Evolutionary conservation across 2,888 invertebrate genomes (phyloP).

Genomic region (Leptinotarsa rubiginosa): DNA sequence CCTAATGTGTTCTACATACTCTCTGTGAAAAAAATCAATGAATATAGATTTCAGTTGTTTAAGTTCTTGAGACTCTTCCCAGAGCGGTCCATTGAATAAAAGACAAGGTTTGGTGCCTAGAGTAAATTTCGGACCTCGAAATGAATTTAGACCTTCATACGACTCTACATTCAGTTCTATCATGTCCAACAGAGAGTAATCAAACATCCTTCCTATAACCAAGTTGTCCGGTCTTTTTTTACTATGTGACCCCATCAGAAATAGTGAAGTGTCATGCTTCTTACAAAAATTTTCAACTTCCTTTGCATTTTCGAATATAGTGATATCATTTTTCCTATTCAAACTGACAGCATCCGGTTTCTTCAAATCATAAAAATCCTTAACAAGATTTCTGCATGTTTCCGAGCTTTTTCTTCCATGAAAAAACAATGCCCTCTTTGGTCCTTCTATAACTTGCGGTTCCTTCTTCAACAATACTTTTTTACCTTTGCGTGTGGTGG

Average conservation of each 20-base stretch:
- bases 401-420: constrained; percentile 86
- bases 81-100: constrained; percentile 90
- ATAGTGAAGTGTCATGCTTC: constrained; percentile 90
- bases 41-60: constrained; percentile 89
- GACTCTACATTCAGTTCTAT: constrained; percentile 91
- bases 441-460: constrained; percentile 89
- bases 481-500: constrained; percentile 89
- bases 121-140: constrained; percentile 75
- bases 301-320: constrained; percentile 92
- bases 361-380: constrained; percentile 88
- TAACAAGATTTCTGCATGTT: constrained; percentile 77
- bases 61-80: constrained; percentile 85
- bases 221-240: constrained; percentile 96
- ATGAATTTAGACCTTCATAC: constrained; percentile 83
- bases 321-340: constrained; percentile 85
- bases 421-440: constrained; percentile 86
- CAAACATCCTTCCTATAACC: constrained; percentile 88
- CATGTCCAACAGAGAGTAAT: constrained; percentile 94
- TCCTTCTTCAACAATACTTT: constrained; percentile 83
- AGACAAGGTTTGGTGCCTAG: constrained; percentile 90
- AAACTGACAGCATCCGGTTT: constrained; percentile 85
- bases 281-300: constrained; percentile 81
- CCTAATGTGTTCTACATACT: constrained; percentile 82
- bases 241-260: constrained; percentile 90
- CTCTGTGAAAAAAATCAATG: constrained; percentile 92